Base-by-base conservation (phyloP, 2,888 invertebrate species). In the Marronus borbonicus region DNA sequence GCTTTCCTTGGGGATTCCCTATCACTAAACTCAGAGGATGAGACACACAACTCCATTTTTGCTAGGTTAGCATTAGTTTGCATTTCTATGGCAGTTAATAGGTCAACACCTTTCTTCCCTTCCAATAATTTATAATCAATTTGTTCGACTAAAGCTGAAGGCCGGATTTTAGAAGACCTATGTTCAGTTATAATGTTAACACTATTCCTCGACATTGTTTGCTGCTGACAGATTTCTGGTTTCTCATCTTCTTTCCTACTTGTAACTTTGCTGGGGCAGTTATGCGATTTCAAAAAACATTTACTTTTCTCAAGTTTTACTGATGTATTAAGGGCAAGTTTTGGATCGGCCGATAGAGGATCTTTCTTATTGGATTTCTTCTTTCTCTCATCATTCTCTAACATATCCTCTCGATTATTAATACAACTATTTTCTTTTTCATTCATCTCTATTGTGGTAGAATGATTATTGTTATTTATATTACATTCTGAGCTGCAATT, bases 81-180 rank as follows among this genome's bases (percentile, higher is more conserved):
- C 78, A 86, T 84, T 81, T 87, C 86, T 76, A 86, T 86, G 10
- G 86, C 86, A 66, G 84, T 85, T 60, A 87, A 80, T 62, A 86
- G 81, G 17, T 87, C 86, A 49, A 86, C 81, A 0, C 85, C 87
- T 78, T 84, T 83, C 80, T 87, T 87, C n/a, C 85, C 86, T 82
- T 85, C 83, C 60, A 86, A 81, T 62, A 86, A 80, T 70, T 83
- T 81, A 80, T 85, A 84, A 79, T 86, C 84, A 58, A 86, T 77
- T 20, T 84, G 82, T 31, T 85, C 84, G 17, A 83, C 81, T 79
- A 85, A 80, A 64, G 83, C 82, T 52, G 85, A 68, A 14, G 90
- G 90, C 79, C 50, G n/a, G 10, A 49, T 17, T 50, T 49, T 44
- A 28, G 68, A 50, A 5, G 3, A 24, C 24, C 90, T 58, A 20